Base-by-base conservation (phyloP, 2,113 vertebrate species). In the Nymphicus hollandicus region DNA sequence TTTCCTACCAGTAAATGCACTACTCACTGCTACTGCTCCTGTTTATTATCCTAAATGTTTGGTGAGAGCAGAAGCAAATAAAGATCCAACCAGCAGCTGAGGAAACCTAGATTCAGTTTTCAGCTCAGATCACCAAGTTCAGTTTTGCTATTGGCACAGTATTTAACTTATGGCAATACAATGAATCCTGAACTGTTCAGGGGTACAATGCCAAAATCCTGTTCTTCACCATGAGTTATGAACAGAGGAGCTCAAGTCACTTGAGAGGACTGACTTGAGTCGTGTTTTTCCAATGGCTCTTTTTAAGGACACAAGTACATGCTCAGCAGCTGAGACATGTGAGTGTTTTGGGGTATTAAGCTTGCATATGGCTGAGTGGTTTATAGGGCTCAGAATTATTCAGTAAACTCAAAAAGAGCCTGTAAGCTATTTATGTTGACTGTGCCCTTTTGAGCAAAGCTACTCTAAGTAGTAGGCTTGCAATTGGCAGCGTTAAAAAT, bases 401-500 rank as follows among this genome's bases (percentile, higher is more conserved):
- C 55, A 60, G 71, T 17, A 81, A 90, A 74, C 72, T 74, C 43
- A 25, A 43, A 88, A 90, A 88, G 55, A 92, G 55, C 72, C 93
- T 93, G 83, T 81, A 81, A 93, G 79, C 82, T 88, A 10, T 93
- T 96, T 93, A 17, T 83, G 58, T 88, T 93, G 81, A 47, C 76
- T 68, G 33, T 88, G 80, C 65, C 80, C 77, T 92, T 91, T 81
- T 28, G 88, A 79, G 82, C 50, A 53, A 73, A 83, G 69, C 60
- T 81, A 13, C 72, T 93, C 28, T 55, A 81, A 94, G 77, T 69
- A 76, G 70, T 12, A 73, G 89, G 77, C 44, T 81, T 31, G 55
- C 82, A 76, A 86, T 91, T 89, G 91, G 52, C 86, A 61, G 78
- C 8, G 14, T 93, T 89, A 93, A 96, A 96, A 91, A 96, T 88